Evolutionary conservation across 35 echinoderm and acorn worm genomes (phyloP), one percentile per base, ranked within the genome.

Genomic region (Anneissia japonica): DNA sequence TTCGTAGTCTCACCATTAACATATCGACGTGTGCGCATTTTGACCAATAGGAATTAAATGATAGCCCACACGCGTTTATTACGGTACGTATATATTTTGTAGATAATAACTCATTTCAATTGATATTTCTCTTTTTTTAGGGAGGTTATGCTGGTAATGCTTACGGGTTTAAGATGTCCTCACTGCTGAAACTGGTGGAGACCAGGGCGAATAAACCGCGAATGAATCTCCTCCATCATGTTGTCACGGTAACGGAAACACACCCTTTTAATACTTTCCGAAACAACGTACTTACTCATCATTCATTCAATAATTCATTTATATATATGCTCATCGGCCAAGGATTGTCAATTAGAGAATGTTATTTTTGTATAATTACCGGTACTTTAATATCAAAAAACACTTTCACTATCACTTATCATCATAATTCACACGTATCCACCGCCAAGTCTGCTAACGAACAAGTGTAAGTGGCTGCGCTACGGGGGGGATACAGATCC

Each of bases 121-220:
- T 56, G n/a, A 32, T 84, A 83, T 80, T 85, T 31, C 0, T 77
- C 76, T 64, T 38, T 32, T 83, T 86, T 90, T 45, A 98, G 95
- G 95, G 95, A 77, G 95, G 95, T 28, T 93, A 98, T 81, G 95
- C 95, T 55, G 95, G 95, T 26, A 98, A 93, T 86, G 95, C 95
- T 0, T 83, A 94, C 0, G 95, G 92, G 31, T 98, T 98, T 83
- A 98, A 98, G 77, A 55, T 94, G 33, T 85, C 89, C 0, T 98
- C 95, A 13, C 39, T 94, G 32, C 74, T 98, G 40, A 98, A 98
- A 85, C 86, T 98, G 46, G 89, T 90, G 43, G 92, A 94, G 31
- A 98, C 95, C 14, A 89, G 95, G 55, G 95, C 95, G 38, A 98
- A 98, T 79, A 98, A 97, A 84, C 95, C 95, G 19, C 79, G 95